Conservation (phyloP, 2,797 vertebrate genomes). For the Cetoscarus ocellatus region DNA sequence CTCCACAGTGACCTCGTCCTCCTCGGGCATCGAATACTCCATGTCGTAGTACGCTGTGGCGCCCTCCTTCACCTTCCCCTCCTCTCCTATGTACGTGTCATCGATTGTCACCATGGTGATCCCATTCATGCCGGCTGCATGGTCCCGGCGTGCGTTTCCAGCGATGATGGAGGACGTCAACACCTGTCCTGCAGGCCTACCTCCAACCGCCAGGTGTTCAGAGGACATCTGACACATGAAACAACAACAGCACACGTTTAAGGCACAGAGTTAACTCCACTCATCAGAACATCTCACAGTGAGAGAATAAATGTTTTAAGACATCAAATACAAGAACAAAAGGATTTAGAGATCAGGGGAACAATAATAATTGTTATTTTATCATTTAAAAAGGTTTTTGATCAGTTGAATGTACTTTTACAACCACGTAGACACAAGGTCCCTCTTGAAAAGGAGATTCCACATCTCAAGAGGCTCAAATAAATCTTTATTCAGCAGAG, state of each 20-base stretch:
- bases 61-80: conserved; percentile 16
- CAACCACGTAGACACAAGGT: too few species aligned
- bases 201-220: background rate
- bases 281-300: background rate
- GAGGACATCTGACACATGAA: background rate
- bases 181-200: background rate
- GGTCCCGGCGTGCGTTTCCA: conserved; percentile 31
- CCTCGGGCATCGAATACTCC: conserved; percentile 42
- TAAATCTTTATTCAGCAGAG: too few species aligned
- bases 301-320: too few species aligned
- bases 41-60: conserved; percentile 23
- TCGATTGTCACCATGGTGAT: conserved; percentile 58
- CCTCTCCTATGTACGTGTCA: conserved; percentile 44
- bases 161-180: background rate
- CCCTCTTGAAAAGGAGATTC: too few species aligned
- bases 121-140: conserved; percentile 35
- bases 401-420: too few species aligned
- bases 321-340: too few species aligned
- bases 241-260: background rate
- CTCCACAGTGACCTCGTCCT: conserved; percentile 20
- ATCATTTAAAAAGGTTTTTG: too few species aligned
- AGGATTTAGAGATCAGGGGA: too few species aligned
- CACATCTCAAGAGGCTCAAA: too few species aligned
- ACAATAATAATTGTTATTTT: too few species aligned
- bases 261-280: background rate